Evolutionary conservation across 2,797 vertebrate species (phyloP).

Genomic region (Channallabes apus): DNA sequence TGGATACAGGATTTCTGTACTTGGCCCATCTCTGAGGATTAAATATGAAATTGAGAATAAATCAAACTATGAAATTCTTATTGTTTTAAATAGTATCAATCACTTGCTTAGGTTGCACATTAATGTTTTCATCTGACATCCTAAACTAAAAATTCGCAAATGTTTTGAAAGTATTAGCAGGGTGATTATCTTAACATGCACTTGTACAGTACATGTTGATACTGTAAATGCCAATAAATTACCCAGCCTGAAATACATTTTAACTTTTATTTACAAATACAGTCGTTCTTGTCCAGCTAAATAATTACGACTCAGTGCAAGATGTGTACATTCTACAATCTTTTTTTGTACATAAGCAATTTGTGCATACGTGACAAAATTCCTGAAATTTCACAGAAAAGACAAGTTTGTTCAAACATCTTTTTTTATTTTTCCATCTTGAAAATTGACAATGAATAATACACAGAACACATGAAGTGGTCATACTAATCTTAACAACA

Average conservation of each 20-base stretch:
- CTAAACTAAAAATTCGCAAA: background rate
- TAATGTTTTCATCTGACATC: background rate
- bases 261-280: background rate
- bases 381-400: background rate
- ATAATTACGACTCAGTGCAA: background rate
- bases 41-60: background rate
- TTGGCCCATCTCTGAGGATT: background rate
- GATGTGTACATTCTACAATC: background rate
- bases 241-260: too few relatives aligned
- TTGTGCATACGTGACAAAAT: background rate
- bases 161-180: background rate
- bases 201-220: background rate
- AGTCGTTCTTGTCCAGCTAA: background rate
- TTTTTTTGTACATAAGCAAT: background rate
- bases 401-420: conserved; percentile 32
- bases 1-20: too few relatives aligned
- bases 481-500: conserved; percentile 62
- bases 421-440: conserved; percentile 63
- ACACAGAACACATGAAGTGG: conserved; percentile 61
- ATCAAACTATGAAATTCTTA: background rate
- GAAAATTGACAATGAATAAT: conserved; percentile 68
- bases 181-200: background rate
- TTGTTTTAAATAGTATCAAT: background rate
- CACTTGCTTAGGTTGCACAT: background rate
- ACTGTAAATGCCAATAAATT: too few relatives aligned